phyloP scores from a whole-genome alignment of 1,140 invertebrate species.

The Frieseomelitta varia region DNA sequence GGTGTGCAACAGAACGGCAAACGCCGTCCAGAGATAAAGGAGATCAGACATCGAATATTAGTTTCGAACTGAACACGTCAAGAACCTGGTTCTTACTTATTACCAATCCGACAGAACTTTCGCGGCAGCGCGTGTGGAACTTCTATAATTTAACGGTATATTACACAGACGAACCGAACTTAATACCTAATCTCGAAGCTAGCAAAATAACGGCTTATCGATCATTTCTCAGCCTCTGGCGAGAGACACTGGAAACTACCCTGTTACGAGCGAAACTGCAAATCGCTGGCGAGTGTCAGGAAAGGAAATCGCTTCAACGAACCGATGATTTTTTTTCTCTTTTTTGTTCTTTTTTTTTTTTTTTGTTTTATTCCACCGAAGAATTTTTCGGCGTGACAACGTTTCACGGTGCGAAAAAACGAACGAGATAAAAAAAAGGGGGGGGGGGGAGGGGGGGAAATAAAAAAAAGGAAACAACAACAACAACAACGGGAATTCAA shows the following conservation, averaged over 20 bases:
- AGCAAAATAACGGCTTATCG: conserved; percentile 9
- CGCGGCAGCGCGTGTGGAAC: not conserved
- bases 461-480: not conserved
- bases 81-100: conserved; percentile 11
- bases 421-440: not conserved
- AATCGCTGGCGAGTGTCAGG: not conserved
- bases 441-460: no score
- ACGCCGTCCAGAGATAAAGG: not conserved
- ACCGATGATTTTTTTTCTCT: no score
- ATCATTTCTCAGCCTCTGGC: not conserved
- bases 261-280: not conserved
- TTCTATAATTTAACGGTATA: conserved; percentile 28
- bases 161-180: conserved; percentile 9
- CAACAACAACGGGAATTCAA: conserved; percentile 27
- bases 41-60: conserved; percentile 21
- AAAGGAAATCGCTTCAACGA: no score
- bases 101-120: not conserved
- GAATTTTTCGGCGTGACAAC: conserved; percentile 7
- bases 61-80: conserved; percentile 35
- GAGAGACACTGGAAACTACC: not conserved
- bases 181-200: conserved; percentile 9
- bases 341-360: no score
- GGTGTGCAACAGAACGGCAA: not conserved
- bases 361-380: not conserved
- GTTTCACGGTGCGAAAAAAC: not conserved